Evolutionary conservation across 30 jellyfish, hydroid and myxozoan species (phyloP), one percentile per base, ranked within the genome.

Genomic region (Aurelia aurita): DNA sequence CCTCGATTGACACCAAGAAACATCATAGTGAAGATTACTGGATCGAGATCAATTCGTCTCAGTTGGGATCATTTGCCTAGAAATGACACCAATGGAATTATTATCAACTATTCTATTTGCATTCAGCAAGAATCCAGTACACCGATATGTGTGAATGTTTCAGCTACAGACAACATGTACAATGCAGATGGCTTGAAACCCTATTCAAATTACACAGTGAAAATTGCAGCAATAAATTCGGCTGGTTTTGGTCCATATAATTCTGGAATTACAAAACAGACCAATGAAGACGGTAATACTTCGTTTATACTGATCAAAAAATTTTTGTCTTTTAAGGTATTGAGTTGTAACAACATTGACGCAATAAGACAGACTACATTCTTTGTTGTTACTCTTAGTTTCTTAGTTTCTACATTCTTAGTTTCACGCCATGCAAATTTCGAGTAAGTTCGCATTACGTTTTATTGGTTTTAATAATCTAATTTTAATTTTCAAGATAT

Each of bases 191-290:
- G 88, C 35, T 68, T 86, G 45, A 26, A 34, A 28, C 96, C 96
- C 11, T 86, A 49, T 39, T 58, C 96, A 22, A 86, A 75, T 26
- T 86, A 86, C 74, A 59, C 90, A 2, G 80, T 69, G 14, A 39
- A 32, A 47, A 67, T 75, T 29, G 90, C 96, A 11, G 96, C 96
- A 27, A 51, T 64, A 25, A 86, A 86, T 58, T 34, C 46, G 0
- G 96, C 86, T 26, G 96, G 96, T 11, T 6, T 16, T 14, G 96
- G 96, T 2, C 90, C 96, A 4, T 86, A 74, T 65, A 74, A 82
- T 47, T 26, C 11, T 5, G 22, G 14, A 0, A 28, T 57, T 18
- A 34, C 13, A 4, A 68, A 27, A 32, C 72, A 22, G 80, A 86
- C 96, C 5, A 3, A 15, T 25, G 96, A 86, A 76, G 96, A 62